These are phyloP conservation scores for Papilio glaucus DNA, from an alignment of 1,140 invertebrate genomes.

Conservation along the genomic window DNA sequence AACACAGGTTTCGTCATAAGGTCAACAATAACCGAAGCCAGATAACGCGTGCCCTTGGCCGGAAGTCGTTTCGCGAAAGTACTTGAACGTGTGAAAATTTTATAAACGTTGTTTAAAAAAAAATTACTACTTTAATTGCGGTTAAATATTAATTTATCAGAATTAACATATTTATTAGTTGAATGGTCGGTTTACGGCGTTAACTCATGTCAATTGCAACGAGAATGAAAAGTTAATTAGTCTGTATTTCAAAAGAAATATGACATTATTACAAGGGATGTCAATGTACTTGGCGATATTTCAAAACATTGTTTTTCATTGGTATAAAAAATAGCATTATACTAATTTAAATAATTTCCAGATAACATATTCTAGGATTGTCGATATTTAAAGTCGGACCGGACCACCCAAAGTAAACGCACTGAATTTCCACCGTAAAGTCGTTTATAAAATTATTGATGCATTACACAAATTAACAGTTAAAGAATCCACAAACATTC, in stretches of 20 bases:
- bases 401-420: not conserved
- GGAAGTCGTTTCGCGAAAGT: slow-evolving; percentile 18
- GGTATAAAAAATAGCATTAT: too few species aligned
- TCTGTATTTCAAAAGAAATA: too few species aligned
- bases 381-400: too few species aligned
- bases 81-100: slow-evolving; percentile 13
- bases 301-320: too few species aligned
- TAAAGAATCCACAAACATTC: not conserved
- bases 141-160: slow-evolving; percentile 15
- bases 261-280: too few species aligned
- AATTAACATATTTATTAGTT: not conserved
- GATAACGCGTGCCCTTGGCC: slow-evolving; percentile 24
- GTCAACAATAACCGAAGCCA: slow-evolving; percentile 24
- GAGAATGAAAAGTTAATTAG: too few species aligned
- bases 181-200: not conserved
- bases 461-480: not conserved
- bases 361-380: too few species aligned
- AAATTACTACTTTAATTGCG: not conserved
- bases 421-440: too few species aligned
- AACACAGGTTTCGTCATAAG: slow-evolving; percentile 19
- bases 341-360: too few species aligned
- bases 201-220: not conserved
- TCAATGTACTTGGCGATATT: too few species aligned
- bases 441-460: not conserved
- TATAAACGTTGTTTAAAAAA: not conserved